Evolutionary conservation across 2,797 vertebrate genomes (phyloP).

Genomic region (Toxotes lorentzi): DNA sequence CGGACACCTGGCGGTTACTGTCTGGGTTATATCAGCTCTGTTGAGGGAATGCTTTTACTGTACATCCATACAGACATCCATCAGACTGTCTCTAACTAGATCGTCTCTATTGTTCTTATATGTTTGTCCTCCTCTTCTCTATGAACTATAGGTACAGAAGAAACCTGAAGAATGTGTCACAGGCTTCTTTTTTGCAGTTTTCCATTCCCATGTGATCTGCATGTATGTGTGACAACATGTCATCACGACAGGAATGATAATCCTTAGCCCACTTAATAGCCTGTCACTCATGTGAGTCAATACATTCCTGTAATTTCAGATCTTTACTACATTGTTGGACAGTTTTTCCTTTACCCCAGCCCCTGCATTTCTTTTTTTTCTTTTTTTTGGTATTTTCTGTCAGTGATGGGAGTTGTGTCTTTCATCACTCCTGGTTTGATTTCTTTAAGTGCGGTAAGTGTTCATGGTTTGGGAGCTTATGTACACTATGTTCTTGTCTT

Average conservation of each 20-base stretch:
- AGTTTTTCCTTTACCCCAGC: not conserved
- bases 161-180: constrained; percentile 11
- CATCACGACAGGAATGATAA: constrained; percentile 47
- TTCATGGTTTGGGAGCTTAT: not conserved
- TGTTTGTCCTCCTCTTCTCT: not conserved
- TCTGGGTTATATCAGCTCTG: constrained; percentile 29
- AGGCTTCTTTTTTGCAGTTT: not conserved
- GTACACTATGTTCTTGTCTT: not conserved
- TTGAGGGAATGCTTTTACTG: constrained; percentile 6
- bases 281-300: constrained; percentile 31
- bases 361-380: not conserved
- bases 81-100: not conserved
- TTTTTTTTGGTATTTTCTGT: not conserved
- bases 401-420: constrained; percentile 11
- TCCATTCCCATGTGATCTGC: constrained; percentile 23
- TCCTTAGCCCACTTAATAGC: constrained; percentile 1
- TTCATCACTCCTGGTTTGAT: not conserved
- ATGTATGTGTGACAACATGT: constrained; percentile 37
- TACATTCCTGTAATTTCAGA: constrained; percentile 40
- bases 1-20: constrained; percentile 42
- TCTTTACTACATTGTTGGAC: constrained; percentile 17
- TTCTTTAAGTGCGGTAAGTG: not conserved
- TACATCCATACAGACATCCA: no score
- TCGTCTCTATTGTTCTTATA: not conserved
- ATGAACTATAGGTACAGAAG: not conserved